Evolutionary conservation across 2,888 invertebrate species (phyloP).

Genomic region (Tipula lateralis): DNA sequence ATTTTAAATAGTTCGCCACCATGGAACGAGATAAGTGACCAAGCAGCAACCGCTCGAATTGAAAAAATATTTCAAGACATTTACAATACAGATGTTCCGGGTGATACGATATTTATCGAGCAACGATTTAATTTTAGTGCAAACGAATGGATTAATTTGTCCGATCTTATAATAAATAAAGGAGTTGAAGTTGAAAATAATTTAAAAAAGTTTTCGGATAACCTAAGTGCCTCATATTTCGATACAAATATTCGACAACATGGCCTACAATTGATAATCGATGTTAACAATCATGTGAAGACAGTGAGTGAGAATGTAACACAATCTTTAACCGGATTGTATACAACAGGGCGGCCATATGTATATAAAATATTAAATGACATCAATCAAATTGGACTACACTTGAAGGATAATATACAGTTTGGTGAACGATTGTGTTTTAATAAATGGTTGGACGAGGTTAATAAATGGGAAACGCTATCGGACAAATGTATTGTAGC

Average conservation of each 20-base stretch:
- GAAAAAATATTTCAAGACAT: background rate
- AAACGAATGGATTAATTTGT: background rate
- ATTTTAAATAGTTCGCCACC: background rate
- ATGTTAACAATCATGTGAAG: background rate
- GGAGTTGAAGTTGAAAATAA: background rate
- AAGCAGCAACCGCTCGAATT: background rate
- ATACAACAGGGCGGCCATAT: background rate
- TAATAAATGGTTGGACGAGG: background rate
- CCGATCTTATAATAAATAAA: background rate
- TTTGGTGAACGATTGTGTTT: background rate
- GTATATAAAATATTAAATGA: background rate
- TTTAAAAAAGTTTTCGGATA: background rate
- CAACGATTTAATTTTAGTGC: conserved; percentile 19
- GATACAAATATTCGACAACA: background rate
- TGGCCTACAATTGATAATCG: background rate
- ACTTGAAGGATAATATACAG: background rate
- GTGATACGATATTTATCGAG: background rate
- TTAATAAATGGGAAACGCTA: background rate
- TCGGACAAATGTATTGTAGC: background rate
- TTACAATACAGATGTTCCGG: background rate
- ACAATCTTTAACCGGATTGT: background rate
- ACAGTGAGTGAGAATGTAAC: background rate
- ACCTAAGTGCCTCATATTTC: background rate
- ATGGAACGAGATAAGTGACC: background rate
- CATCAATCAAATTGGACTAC: background rate